Conservation (phyloP, 2,888 invertebrate species). For the Sabellastarte sp. region DNA sequence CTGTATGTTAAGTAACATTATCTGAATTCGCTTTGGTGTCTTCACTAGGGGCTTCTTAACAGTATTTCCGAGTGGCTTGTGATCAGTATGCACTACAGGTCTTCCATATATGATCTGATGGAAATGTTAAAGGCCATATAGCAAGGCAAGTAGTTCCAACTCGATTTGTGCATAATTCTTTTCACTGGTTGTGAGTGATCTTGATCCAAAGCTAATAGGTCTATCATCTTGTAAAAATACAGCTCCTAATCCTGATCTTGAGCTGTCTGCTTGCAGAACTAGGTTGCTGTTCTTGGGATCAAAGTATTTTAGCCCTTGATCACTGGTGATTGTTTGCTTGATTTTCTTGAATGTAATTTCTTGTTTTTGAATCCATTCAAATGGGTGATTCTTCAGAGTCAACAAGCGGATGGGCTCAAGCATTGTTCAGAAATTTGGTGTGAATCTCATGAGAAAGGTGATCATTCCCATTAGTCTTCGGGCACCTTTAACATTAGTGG, state of each 20-base stretch:
- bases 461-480: neutral
- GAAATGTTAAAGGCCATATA: neutral
- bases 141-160: neutral
- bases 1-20: constrained; percentile 1
- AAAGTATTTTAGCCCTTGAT: neutral
- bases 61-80: neutral
- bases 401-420: neutral
- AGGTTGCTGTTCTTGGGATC: neutral
- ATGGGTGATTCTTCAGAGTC: neutral
- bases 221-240: neutral
- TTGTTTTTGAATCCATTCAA: neutral
- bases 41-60: neutral
- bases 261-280: neutral
- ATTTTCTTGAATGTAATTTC: neutral
- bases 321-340: neutral
- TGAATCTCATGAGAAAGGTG: constrained; percentile 1
- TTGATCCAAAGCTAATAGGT: neutral
- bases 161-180: constrained; percentile 6
- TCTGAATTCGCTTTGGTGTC: neutral
- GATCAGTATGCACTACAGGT: neutral
- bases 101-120: neutral
- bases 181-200: neutral
- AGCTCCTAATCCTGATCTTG: neutral
- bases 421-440: constrained; percentile 1
- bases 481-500: neutral